phyloP scores from a whole-genome alignment of 2,797 vertebrate genomes.

The Pipistrellus kuhlii region DNA sequence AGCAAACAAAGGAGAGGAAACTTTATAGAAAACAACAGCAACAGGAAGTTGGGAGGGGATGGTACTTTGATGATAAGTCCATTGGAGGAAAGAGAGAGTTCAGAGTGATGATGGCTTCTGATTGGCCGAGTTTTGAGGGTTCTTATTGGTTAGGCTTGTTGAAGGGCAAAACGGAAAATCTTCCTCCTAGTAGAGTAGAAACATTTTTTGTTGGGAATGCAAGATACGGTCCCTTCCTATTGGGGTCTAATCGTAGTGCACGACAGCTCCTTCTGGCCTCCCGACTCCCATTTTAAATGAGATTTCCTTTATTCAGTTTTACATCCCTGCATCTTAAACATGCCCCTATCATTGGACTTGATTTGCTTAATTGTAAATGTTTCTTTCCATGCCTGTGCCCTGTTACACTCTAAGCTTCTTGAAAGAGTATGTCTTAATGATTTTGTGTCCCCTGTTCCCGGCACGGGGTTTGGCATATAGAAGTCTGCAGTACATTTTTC shows the following conservation, averaged over 20 bases:
- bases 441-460: neutral
- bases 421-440: neutral
- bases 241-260: neutral
- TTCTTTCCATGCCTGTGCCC: neutral
- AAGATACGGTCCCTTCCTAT: neutral
- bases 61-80: neutral
- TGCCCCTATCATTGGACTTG: neutral
- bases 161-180: neutral
- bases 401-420: neutral
- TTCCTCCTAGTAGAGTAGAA: neutral
- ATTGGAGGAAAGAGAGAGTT: neutral
- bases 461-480: neutral
- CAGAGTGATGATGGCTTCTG: neutral
- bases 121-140: neutral
- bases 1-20: neutral
- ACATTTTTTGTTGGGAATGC: neutral
- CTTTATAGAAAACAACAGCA: neutral
- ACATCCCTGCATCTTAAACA: neutral
- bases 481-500: neutral
- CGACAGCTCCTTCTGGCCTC: neutral
- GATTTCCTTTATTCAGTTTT: neutral
- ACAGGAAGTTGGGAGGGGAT: neutral
- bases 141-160: neutral
- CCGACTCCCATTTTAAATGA: neutral
- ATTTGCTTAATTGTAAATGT: neutral